Conservation (phyloP, 2,888 invertebrate species). For the Drepanosiphum platanoidis region DNA sequence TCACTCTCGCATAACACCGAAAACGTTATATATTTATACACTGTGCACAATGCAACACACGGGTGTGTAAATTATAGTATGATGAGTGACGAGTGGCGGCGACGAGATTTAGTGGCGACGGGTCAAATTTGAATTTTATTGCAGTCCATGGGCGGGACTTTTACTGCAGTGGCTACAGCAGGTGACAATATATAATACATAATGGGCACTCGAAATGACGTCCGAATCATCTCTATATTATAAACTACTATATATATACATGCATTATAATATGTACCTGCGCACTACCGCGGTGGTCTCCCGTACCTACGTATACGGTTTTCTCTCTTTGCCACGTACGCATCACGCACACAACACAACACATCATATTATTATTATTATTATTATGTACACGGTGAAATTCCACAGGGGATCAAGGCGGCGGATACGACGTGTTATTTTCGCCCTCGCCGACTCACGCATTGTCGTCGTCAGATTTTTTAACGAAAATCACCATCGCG, state of each 20-base stretch:
- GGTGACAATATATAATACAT: constrained; percentile 54
- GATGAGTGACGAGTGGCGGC: constrained; percentile 5
- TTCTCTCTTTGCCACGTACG: constrained; percentile 34
- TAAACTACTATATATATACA: background rate
- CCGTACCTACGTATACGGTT: no score
- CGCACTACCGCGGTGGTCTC: constrained; percentile 42
- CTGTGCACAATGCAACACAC: background rate
- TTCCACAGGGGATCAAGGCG: constrained; percentile 56
- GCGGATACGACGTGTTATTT: constrained; percentile 45
- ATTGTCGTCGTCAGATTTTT: constrained; percentile 45
- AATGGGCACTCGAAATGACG: constrained; percentile 58
- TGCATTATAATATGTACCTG: background rate
- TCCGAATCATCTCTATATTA: constrained; percentile 38
- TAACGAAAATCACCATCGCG: constrained; percentile 50
- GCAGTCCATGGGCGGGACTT: background rate
- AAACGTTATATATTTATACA: background rate
- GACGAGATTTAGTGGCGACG: background rate
- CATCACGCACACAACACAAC: background rate
- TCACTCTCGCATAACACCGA: background rate
- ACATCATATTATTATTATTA: constrained; percentile 11
- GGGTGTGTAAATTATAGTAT: background rate
- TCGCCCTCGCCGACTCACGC: constrained; percentile 21
- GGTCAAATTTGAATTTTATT: constrained; percentile 59
- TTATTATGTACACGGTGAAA: constrained; percentile 43
- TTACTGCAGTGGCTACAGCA: background rate